Evolutionary conservation across 64 coral and sea anemone species (phyloP), one percentile per base, ranked within the genome.

Genomic region (Trachythela sp.): DNA sequence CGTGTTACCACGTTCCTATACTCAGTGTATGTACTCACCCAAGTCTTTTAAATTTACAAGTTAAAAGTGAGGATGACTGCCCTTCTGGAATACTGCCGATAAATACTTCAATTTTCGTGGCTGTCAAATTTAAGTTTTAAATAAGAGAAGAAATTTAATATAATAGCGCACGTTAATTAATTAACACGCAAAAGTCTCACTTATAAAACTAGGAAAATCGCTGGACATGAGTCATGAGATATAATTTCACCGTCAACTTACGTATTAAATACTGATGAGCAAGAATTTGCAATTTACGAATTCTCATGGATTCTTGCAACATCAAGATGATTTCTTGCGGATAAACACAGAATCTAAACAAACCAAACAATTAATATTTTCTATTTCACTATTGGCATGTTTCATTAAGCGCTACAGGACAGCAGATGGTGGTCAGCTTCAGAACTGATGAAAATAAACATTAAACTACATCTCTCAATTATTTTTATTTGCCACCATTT

Each of bases 301-400:
- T 83, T 59, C 96, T 91, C 87, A 92, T 85, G 14, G 96, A 88
- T 70, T 99, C 93, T 35, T 87, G 94, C 31, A 95, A 26, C 88
- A 99, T 89, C 54, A 94, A 52, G 22, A 99, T 89, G 22, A 99
- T 51, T 49, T 99, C 96, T 95, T 99, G 96, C 18, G 96, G 96
- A 85, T 95, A 99, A 52, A 99, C 85, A 91, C 94, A 97, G 83
- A 97, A 97, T 86, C 94, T 97, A 32, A 7, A 33, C 4, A 36
- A 18, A 86, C 1, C 39, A 58, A 64, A 75, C n/a, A n/a, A n/a
- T 8, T 87, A 1, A n/a, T 26, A 27, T 64, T 0, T 64, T 64
- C 22, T 64, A 64, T 20, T 27, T 17, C 56, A 64, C 1, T 18
- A 20, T 64, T 64, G 22, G 49, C 48, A 9, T 49, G 15, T 9